A percentile compares a stretch with the other conserved stretches of the same genome.
These are phyloP conservation scores for Botia kubotai DNA, from an alignment of 2,797 vertebrate species.

Conservation along the genomic window DNA sequence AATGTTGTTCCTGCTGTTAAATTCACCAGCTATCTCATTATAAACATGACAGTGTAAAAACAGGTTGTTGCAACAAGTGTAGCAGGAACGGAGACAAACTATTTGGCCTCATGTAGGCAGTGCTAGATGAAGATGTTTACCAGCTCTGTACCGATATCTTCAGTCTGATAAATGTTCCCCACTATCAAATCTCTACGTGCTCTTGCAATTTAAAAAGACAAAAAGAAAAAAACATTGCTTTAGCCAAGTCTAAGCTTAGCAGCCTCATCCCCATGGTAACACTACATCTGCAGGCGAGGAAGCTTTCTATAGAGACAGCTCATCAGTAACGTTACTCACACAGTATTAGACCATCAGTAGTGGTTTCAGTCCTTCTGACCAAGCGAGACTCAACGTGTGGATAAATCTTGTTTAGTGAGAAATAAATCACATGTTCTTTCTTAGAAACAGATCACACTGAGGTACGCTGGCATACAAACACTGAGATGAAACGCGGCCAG, in stretches of 20 bases:
- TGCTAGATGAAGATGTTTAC: slow-evolving; percentile 21
- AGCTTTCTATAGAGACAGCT: slow-evolving; percentile 60
- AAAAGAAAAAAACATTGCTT: slow-evolving; percentile 36
- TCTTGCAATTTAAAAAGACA: slow-evolving; percentile 53
- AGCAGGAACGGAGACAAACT: not conserved
- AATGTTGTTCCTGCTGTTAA: not conserved
- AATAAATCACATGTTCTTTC: slow-evolving; percentile 13
- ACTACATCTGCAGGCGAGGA: slow-evolving; percentile 56
- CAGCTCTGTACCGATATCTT: slow-evolving; percentile 12
- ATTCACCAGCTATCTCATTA: slow-evolving; percentile 6
- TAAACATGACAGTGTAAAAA: slow-evolving; percentile 6
- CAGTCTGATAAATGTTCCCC: slow-evolving; percentile 5
- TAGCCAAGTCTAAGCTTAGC: slow-evolving; percentile 38
- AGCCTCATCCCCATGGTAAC: slow-evolving; percentile 60
- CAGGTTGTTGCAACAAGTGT: not conserved
- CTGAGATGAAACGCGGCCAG: slow-evolving; percentile 8
- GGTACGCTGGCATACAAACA: not conserved
- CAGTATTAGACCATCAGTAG: slow-evolving; percentile 50
- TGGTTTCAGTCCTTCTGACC: slow-evolving; percentile 46
- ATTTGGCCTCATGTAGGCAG: slow-evolving; percentile 1
- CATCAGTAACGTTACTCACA: slow-evolving; percentile 61
- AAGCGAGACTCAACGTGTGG: slow-evolving; percentile 4
- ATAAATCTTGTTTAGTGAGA: slow-evolving; percentile 36
- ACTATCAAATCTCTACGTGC: slow-evolving; percentile 34
- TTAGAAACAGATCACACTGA: slow-evolving; percentile 12